A percentile compares a stretch with the other conserved stretches of the same genome.
phyloP scores from a whole-genome alignment of 1,140 invertebrate species.

The Pseudomyrmex pallidus region DNA sequence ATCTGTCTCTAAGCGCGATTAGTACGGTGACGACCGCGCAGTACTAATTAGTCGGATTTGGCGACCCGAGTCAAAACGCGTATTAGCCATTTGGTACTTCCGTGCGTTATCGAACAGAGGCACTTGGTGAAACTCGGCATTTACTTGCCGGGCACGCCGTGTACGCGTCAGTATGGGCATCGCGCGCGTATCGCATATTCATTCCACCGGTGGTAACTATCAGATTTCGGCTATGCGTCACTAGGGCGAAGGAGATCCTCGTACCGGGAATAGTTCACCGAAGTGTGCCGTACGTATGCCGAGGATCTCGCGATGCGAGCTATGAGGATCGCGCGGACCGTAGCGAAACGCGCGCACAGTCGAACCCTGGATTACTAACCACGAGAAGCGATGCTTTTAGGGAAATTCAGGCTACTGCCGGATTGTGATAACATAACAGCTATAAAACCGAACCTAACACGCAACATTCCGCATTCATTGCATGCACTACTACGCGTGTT shows the following conservation, averaged over 20 bases:
- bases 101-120: background rate
- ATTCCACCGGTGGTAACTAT: conserved; percentile 58
- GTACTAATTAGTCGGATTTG: conserved; percentile 53
- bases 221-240: conserved; percentile 60
- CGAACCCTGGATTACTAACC: conserved; percentile 3
- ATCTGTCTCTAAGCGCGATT: conserved; percentile 26
- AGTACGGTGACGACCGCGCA: conserved; percentile 1
- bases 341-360: conserved; percentile 11
- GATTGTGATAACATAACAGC: conserved; percentile 35
- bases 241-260: conserved; percentile 59
- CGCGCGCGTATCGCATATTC: conserved; percentile 60
- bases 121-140: conserved; percentile 48
- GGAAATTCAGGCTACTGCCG: conserved; percentile 30
- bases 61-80: conserved; percentile 39
- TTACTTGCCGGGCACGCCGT: conserved; percentile 57
- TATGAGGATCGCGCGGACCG: conserved; percentile 66
- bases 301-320: conserved; percentile 59
- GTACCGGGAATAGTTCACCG: conserved; percentile 60
- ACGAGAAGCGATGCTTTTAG: conserved; percentile 33
- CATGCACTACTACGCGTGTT: background rate
- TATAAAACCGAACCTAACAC: conserved; percentile 28
- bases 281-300: conserved; percentile 53
- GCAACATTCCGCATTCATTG: conserved; percentile 26
- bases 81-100: conserved; percentile 26
- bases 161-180: conserved; percentile 53